Evolutionary conservation across 2,888 invertebrate species (phyloP), one percentile per base, ranked within the genome.

Genomic region (Orthosia gracilis): DNA sequence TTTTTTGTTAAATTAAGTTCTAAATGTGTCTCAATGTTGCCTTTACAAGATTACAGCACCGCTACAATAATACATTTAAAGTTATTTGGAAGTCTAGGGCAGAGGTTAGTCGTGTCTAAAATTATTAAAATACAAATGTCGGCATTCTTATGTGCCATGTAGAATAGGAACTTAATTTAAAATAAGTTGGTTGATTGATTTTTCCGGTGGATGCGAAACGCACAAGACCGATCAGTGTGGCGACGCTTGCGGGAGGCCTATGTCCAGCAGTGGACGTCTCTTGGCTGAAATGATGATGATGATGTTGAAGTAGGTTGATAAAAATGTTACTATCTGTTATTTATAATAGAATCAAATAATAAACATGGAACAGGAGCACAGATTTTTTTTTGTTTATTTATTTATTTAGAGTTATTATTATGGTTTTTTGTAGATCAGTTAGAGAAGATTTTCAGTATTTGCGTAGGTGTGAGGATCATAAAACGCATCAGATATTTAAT

Each of bases 401-500:
- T n/a, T 23, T 23, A 76, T 59, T 67, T 1, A 0, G 31, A 52
- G 0, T 17, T n/a, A 49, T 23, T 59, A 47, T 31, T 52, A 52
- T n/a, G 11, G 12, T 13, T 0, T 50, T 52, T 54, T 7, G 4
- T 17, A 12, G 23, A 26, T 23, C 12, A 23, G 18, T 45, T 15
- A 0, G 15, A 50, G 31, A 21, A 13, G 47, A 62, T 62, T 31
- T 57, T 18, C 3, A 26, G 12, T 47, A 17, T 49, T 40, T 11
- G 2, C 13, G 7, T 26, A 5, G 15, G 3, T 55, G 55, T 69
- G 18, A 23, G 50, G n/a, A 50, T 23, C 23, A 3, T 63, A 52
- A 31, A 58, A 21, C n/a, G n/a, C 52, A 78, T 57, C n/a, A 58
- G 47, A 78, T 58, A 31, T 12, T 17, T 49, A 21, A 72, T 79